A percentile compares a stretch with the other conserved stretches of the same genome.
Conservation (phyloP, 2,797 vertebrate genomes). For the Tamandua tetradactyla region DNA sequence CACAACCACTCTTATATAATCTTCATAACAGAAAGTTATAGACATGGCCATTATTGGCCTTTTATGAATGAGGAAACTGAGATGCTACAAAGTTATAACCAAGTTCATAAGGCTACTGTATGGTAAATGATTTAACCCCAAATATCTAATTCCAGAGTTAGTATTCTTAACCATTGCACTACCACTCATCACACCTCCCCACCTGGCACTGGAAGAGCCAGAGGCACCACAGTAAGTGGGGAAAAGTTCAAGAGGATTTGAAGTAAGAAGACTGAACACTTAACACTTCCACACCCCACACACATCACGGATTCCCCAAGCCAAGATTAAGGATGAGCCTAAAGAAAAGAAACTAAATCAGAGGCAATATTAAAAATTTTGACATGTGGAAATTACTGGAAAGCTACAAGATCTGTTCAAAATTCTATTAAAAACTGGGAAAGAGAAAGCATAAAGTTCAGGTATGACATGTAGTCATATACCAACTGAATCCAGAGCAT, state of each 20-base stretch:
- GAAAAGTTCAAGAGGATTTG: background rate
- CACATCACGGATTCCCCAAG: background rate
- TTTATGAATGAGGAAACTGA: background rate
- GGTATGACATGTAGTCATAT: background rate
- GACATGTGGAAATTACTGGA: background rate
- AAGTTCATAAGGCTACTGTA: background rate
- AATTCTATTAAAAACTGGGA: background rate
- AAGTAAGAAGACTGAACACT: background rate
- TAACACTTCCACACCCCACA: background rate
- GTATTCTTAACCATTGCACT: too few relatives aligned
- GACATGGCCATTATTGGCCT: background rate
- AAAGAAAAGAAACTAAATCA: background rate
- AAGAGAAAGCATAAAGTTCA: background rate
- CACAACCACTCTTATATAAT: background rate
- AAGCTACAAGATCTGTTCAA: background rate
- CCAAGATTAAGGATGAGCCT: background rate
- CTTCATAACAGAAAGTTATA: background rate
- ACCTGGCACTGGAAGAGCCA: background rate
- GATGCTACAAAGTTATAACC: background rate
- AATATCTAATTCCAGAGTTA: background rate
- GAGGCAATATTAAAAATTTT: background rate
- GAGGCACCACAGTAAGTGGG: background rate
- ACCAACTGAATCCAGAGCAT: background rate
- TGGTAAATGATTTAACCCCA: background rate
- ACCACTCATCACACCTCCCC: background rate